Evolutionary conservation across 1,140 invertebrate genomes (phyloP), one percentile per base, ranked within the genome.

Genomic region (Xylocopa sonorina): DNA sequence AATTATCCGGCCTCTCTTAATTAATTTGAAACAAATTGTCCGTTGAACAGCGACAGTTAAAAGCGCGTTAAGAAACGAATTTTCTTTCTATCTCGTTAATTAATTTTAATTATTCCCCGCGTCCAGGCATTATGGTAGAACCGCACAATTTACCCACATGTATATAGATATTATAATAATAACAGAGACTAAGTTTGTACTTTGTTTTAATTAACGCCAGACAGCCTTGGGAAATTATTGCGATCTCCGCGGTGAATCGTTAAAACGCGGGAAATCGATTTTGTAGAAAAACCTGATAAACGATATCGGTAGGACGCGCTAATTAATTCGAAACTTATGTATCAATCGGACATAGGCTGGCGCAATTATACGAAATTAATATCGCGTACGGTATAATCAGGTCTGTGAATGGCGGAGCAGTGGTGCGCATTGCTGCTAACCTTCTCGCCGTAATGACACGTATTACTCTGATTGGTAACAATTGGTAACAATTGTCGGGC

Each of bases 401-500:
- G 71, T 78, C 81, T 60, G 87, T 88, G 86, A 73, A 84, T 78
- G 74, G 80, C 77, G 77, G 82, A 58, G 78, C 69, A 72, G 83
- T 80, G 84, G 81, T 82, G 86, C 86, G 81, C 88, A 88, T 85
- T 85, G 88, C 87, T 88, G 85, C 87, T 87, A 89, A 87, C 88
- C 89, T 89, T 84, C 85, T 85, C 86, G 64, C 68, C 74, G 82
- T 92, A 92, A 92, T 92, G 89, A 92, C 91, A 92, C 90, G 89
- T 90, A 92, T 92, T 92, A 92, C 91, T 90, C 87, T 91, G 91
- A 92, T 92, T 92, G 90, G 91, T 81, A 92, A 92, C 90, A 91
- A 92, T 92, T 91, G 90, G 91, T 91, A 92, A 92, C 91, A 92
- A 92, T 92, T 92, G 91, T 92, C 91, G 91, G 91, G 91, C 90